A percentile compares a stretch with the other conserved stretches of the same genome.
Conservation (phyloP, 2,113 vertebrate genomes). For the Lepus americanus region DNA sequence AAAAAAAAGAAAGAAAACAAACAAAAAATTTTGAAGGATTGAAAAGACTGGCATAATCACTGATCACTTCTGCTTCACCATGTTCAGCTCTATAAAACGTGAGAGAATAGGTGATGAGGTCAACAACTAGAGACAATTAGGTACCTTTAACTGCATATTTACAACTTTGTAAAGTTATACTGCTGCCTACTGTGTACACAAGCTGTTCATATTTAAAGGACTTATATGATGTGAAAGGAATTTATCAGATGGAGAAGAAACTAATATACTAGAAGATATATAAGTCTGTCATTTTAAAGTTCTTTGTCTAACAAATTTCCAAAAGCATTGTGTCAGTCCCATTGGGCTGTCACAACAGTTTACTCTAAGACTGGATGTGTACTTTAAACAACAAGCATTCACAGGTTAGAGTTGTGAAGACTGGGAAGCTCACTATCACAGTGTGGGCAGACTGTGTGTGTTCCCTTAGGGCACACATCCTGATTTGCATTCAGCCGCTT, state of each 20-base stretch:
- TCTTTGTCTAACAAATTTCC: background rate
- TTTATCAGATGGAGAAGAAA: background rate
- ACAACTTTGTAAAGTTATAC: too few relatives aligned
- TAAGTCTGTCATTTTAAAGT: background rate
- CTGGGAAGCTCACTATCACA: background rate
- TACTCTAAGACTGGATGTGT: background rate
- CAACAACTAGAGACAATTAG: background rate
- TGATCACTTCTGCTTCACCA: too few relatives aligned
- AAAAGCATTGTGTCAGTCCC: background rate
- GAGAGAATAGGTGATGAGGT: background rate
- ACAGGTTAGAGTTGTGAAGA: too few relatives aligned
- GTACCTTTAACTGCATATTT: background rate
- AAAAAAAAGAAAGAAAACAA: too few relatives aligned
- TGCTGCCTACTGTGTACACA: too few relatives aligned
- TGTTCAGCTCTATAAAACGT: too few relatives aligned
- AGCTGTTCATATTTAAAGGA: background rate
- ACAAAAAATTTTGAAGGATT: too few relatives aligned
- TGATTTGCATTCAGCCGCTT: background rate
- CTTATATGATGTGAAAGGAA: background rate
- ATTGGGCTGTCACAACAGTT: background rate
- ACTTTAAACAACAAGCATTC: background rate
- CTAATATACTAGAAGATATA: background rate
- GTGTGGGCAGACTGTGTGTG: fast-evolving
- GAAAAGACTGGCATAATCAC: background rate
- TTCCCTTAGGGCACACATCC: background rate